phyloP scores from a whole-genome alignment of 1,140 invertebrate species.

The Calephelis nemesis region DNA sequence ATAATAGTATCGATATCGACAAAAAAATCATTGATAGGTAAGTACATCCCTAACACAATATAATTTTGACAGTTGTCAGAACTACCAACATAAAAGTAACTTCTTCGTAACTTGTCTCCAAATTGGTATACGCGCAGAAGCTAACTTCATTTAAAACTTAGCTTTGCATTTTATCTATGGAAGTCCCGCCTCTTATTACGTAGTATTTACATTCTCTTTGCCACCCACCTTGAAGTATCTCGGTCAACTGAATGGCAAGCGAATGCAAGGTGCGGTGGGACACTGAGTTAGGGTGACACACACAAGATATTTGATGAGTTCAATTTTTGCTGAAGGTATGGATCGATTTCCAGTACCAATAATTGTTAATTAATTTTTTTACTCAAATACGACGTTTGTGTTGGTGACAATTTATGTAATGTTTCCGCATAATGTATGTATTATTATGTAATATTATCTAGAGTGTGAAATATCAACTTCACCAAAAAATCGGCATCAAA shows the following conservation, averaged over 20 bases:
- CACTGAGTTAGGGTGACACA: background rate
- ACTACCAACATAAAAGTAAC: too few relatives aligned
- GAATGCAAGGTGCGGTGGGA: background rate
- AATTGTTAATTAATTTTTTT: background rate
- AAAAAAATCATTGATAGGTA: too few relatives aligned
- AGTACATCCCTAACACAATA: too few relatives aligned
- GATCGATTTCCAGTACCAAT: conserved; percentile 4
- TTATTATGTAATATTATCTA: conserved; percentile 15
- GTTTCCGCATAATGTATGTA: conserved; percentile 13
- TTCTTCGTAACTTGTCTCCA: too few relatives aligned
- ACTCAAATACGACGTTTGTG: background rate
- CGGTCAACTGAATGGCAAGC: background rate
- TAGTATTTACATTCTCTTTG: too few relatives aligned
- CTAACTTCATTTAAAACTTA: too few relatives aligned
- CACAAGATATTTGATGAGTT: conserved; percentile 5
- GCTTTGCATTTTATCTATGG: too few relatives aligned
- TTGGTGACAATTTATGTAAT: conserved; percentile 12
- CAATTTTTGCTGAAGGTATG: conserved; percentile 19
- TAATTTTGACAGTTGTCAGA: too few relatives aligned
- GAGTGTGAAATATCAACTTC: conserved; percentile 15
- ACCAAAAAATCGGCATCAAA: conserved; percentile 6
- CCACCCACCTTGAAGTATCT: background rate
- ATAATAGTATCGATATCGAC: too few relatives aligned
- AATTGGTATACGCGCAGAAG: too few relatives aligned
- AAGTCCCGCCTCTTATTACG: too few relatives aligned